A percentile compares a stretch with the other conserved stretches of the same genome.
Evolutionary conservation across 1,140 invertebrate species (phyloP).

Genomic region (Eciton burchellii): DNA sequence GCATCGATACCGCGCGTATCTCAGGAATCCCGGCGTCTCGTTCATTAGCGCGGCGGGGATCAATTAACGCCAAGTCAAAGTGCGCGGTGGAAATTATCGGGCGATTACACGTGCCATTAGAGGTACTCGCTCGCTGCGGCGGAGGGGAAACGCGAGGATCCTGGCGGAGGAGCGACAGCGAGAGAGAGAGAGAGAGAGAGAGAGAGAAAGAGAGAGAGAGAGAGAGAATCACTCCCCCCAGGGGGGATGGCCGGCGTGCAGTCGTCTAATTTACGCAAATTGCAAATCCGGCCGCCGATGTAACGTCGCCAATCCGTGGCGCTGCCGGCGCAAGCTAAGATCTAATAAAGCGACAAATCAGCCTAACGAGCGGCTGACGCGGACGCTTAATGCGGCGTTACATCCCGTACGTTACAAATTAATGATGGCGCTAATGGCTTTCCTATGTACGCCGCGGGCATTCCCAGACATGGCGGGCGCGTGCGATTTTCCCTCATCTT

Average conservation of each 20-base stretch:
- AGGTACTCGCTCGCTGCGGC: slow-evolving; percentile 21
- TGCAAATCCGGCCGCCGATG: slow-evolving; percentile 69
- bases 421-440: slow-evolving; percentile 69
- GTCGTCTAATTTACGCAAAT: slow-evolving; percentile 85
- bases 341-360: slow-evolving; percentile 86
- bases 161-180: slow-evolving; percentile 4
- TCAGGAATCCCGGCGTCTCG: slow-evolving; percentile 37
- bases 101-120: slow-evolving; percentile 77
- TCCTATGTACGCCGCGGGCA: slow-evolving; percentile 57
- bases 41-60: slow-evolving; percentile 61
- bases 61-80: slow-evolving; percentile 69
- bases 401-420: slow-evolving; percentile 71
- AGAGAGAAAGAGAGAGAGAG: not conserved
- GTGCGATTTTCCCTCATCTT: slow-evolving; percentile 53
- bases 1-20: slow-evolving; percentile 13
- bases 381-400: slow-evolving; percentile 68
- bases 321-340: slow-evolving; percentile 79
- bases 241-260: slow-evolving; percentile 58
- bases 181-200: not conserved
- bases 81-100: slow-evolving; percentile 76
- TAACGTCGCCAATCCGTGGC: slow-evolving; percentile 68
- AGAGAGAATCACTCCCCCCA: not conserved
- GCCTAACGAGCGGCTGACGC: slow-evolving; percentile 78
- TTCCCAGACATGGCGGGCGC: slow-evolving; percentile 24
- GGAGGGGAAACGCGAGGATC: slow-evolving; percentile 15